Conservation (phyloP, 2,113 vertebrate species). For the Speoplatyrhinus poulsoni region DNA sequence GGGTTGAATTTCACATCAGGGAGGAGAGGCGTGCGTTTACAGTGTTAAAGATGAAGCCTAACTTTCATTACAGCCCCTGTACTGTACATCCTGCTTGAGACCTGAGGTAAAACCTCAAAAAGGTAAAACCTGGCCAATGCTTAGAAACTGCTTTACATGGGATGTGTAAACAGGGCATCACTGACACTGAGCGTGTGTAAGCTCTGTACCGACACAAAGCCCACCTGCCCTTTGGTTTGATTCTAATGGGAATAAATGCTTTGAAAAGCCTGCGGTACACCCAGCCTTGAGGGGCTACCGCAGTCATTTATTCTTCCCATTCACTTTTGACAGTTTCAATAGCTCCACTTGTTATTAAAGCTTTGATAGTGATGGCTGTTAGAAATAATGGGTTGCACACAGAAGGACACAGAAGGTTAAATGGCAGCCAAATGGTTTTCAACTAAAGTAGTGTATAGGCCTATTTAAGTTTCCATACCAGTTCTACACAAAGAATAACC, state of each 20-base stretch:
- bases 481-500: neutral
- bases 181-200: conserved; percentile 57
- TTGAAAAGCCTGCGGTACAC: conserved; percentile 58
- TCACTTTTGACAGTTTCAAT: conserved; percentile 60
- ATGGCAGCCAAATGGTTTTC: too few relatives aligned
- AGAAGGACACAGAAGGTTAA: neutral
- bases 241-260: conserved; percentile 1
- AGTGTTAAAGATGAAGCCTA: neutral
- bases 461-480: too few relatives aligned
- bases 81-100: neutral
- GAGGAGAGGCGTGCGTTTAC: conserved; percentile 1
- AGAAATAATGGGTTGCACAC: conserved; percentile 40
- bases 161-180: conserved; percentile 66
- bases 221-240: conserved; percentile 67
- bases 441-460: too few relatives aligned
- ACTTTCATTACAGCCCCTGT: neutral
- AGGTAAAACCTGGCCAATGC: conserved; percentile 47
- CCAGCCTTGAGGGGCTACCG: conserved; percentile 49
- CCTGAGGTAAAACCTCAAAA: conserved; percentile 23
- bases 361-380: conserved; percentile 34
- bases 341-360: conserved; percentile 55
- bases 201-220: conserved; percentile 59
- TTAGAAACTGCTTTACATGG: conserved; percentile 26
- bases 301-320: conserved; percentile 52
- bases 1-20: conserved; percentile 58